These are phyloP conservation scores for Agonopterix subpropinquella DNA, from an alignment of 2,888 invertebrate species.

Conservation along the genomic window DNA sequence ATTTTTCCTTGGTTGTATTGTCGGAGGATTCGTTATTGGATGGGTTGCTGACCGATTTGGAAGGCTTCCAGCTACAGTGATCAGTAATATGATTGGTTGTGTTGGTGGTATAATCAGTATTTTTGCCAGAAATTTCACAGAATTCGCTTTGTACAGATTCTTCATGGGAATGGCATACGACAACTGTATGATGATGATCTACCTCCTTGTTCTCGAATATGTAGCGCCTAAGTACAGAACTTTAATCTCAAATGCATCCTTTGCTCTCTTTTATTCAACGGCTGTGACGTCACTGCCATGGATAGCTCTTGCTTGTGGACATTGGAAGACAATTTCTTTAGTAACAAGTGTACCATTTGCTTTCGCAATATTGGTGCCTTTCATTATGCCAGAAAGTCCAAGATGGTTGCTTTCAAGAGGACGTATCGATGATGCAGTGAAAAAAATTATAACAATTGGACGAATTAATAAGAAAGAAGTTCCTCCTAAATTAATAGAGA, in stretches of 20 bases:
- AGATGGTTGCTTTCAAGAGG: conserved; percentile 48
- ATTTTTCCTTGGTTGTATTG: conserved; percentile 43
- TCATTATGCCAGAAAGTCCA: conserved; percentile 46
- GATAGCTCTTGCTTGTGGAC: conserved; percentile 39
- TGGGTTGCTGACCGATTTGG: conserved; percentile 49
- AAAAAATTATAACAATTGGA: conserved; percentile 36
- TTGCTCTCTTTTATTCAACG: conserved; percentile 40
- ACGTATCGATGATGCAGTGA: conserved; percentile 38
- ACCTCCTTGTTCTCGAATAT: conserved; percentile 45
- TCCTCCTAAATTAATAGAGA: conserved; percentile 34
- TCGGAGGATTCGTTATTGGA: conserved; percentile 43
- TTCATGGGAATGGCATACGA: conserved; percentile 49
- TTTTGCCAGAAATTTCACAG: conserved; percentile 33
- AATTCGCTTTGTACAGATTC: conserved; percentile 40
- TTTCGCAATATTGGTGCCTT: conserved; percentile 33
- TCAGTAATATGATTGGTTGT: conserved; percentile 37
- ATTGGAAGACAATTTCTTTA: conserved; percentile 46
- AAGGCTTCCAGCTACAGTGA: conserved; percentile 38
- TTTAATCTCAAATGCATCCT: conserved; percentile 37
- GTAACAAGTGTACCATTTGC: conserved; percentile 43
- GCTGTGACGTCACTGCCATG: conserved; percentile 40
- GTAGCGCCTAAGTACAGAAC: conserved; percentile 47
- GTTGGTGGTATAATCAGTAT: conserved; percentile 37
- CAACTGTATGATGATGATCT: conserved; percentile 47
- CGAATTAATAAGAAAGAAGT: conserved; percentile 41